phyloP scores from a whole-genome alignment of 2,888 invertebrate species.

The Chironomus riparius region DNA sequence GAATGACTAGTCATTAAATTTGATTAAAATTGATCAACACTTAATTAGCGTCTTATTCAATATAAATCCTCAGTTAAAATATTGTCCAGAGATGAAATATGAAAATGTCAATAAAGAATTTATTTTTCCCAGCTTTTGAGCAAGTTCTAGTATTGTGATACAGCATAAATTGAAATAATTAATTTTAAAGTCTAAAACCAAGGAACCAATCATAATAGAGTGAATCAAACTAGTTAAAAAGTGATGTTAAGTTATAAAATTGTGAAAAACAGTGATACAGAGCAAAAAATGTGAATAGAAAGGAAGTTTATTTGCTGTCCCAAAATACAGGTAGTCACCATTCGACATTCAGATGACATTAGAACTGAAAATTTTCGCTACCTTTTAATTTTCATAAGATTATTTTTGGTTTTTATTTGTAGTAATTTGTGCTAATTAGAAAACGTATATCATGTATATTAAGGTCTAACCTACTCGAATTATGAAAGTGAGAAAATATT shows the following conservation, averaged over 20 bases:
- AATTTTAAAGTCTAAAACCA: background rate
- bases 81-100: background rate
- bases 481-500: constrained; percentile 16
- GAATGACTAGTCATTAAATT: background rate
- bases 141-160: background rate
- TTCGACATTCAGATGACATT: background rate
- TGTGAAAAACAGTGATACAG: background rate
- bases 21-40: background rate
- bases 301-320: background rate
- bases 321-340: background rate
- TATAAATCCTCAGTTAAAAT: background rate
- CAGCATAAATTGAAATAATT: background rate
- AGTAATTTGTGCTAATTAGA: background rate
- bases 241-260: background rate
- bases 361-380: background rate
- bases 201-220: background rate
- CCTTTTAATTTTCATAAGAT: background rate
- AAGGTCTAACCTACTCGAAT: background rate
- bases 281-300: background rate
- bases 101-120: constrained; percentile 3
- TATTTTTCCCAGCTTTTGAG: background rate
- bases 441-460: background rate
- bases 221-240: background rate
- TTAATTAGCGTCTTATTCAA: too few species aligned
- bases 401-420: background rate